Base-by-base conservation (phyloP, 2,888 invertebrate genomes). In the Ophioninae sp. region DNA sequence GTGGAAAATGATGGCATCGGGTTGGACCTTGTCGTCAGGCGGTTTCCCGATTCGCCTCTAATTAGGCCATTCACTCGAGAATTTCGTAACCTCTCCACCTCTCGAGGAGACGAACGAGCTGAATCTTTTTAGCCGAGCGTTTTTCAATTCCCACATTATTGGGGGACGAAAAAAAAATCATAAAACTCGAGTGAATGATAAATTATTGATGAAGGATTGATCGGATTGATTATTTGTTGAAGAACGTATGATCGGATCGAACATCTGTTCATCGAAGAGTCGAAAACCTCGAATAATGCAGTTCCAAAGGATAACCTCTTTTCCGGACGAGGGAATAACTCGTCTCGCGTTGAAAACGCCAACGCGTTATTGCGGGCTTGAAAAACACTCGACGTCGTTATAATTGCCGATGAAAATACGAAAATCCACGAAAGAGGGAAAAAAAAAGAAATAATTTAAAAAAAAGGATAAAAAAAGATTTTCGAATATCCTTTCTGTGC, bases 1-100 rank as follows among this genome's bases (percentile, higher is more conserved):
- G 44, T 13, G 44, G 10, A 7, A 65, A 6, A 67, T 21, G 21
- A 41, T 23, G 50, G 20, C 37, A 37, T 30, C 21, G 44, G 44
- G 17, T 21, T 21, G 13, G 44, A n/a, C 70, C 79, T 82, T 85
- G 85, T 85, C 80, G 85, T 84, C 85, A 85, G 81, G 85, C 85
- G 84, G 70, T 65, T 59, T 76, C 68, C 68, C 77, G 44, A 20
- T 69, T 62, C n/a, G 65, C 50, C 68, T 65, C 41, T 81, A 84
- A 85, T 85, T 82, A 64, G 78, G 82, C 73, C 82, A 82, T 84
- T 78, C 80, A 77, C 81, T 79, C 78, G 81, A 72, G 41, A 44
- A 74, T 69, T 73, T 62, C 80, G 72, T 76, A 73, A 68, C 67
- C 73, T 76, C 76, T 61, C 13, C 39, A 21, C 57, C 21, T 20